Conservation (phyloP, 2,888 invertebrate species). For the Flexamia atlantica region DNA sequence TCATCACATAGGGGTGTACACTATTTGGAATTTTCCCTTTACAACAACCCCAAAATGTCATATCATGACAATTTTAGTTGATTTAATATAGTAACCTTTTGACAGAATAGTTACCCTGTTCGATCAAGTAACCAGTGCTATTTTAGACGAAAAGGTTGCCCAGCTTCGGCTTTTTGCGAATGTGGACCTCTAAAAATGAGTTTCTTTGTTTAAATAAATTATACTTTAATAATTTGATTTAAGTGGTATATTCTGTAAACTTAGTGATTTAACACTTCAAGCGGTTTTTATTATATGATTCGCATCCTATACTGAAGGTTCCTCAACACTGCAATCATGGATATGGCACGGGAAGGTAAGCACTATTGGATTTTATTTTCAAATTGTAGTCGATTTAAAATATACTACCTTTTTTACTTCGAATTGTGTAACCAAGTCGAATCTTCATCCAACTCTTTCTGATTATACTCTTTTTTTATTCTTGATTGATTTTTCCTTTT, state of each 20-base stretch:
- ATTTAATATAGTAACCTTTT: no score
- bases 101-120: not conserved
- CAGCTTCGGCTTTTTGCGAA: slow-evolving; percentile 27
- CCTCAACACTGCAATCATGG: slow-evolving; percentile 71
- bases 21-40: no score
- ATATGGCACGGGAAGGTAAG: slow-evolving; percentile 75
- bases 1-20: no score
- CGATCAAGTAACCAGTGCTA: not conserved
- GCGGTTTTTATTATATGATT: not conserved
- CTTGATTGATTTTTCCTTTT: no score
- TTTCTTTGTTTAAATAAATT: slow-evolving; percentile 23
- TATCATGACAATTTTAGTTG: no score
- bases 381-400: slow-evolving; percentile 1
- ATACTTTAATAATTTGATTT: not conserved
- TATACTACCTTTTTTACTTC: no score
- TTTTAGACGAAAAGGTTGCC: slow-evolving; percentile 13
- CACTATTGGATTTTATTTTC: slow-evolving; percentile 32
- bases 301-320: not conserved
- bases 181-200: slow-evolving; percentile 19
- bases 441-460: no score
- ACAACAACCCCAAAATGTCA: no score
- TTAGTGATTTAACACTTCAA: not conserved
- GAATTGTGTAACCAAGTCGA: no score
- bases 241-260: not conserved
- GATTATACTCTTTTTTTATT: no score